Conservation (phyloP, 2,797 vertebrate genomes). For the Tauraco hartlaubi region DNA sequence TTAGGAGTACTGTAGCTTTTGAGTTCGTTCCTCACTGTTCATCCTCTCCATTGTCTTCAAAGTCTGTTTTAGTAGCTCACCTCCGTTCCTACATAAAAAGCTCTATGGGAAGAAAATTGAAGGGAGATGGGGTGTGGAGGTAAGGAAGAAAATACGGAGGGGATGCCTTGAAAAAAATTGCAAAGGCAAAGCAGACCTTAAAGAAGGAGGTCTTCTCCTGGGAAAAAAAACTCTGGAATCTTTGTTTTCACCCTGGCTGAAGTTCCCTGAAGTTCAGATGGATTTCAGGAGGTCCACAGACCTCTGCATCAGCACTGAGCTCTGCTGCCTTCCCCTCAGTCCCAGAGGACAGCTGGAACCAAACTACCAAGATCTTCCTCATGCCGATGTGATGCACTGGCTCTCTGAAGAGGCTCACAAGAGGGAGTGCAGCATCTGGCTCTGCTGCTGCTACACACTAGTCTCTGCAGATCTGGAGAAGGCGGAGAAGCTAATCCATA, state of each 20-base stretch:
- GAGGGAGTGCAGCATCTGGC: not conserved
- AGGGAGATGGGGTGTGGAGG: not conserved
- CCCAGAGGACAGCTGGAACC: not conserved
- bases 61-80: not conserved
- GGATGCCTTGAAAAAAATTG: not conserved
- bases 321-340: not conserved
- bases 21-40: not conserved
- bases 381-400: fast-evolving
- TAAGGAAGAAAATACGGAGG: not conserved
- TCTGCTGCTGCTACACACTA: not conserved
- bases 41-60: not conserved
- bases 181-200: not conserved
- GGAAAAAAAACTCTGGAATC: not conserved
- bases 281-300: not conserved
- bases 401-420: not conserved
- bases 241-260: not conserved
- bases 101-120: not conserved
- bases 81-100: not conserved
- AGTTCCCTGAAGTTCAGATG: not conserved
- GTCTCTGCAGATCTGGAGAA: not conserved
- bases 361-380: not conserved
- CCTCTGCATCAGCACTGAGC: fast-evolving
- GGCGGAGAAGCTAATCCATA: not conserved
- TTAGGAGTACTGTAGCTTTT: not conserved
- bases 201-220: not conserved